These are phyloP conservation scores for Sebastiscus albofasciatus DNA, from an alignment of 2,797 vertebrate species.

Conservation along the genomic window DNA sequence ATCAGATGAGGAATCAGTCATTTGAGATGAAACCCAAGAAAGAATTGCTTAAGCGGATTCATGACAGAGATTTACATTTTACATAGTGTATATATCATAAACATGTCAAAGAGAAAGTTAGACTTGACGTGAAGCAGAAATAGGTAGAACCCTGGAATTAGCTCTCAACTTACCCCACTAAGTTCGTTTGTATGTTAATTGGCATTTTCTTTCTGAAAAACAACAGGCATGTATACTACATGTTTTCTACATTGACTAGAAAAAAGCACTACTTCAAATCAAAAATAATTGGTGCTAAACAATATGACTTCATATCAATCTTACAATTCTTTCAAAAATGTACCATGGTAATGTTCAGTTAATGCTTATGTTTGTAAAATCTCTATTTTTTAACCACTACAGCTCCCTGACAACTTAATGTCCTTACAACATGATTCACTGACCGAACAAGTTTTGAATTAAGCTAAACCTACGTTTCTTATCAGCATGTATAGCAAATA, in stretches of 20 bases:
- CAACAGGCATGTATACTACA: conserved; percentile 84
- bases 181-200: conserved; percentile 87
- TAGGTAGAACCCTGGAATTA: conserved; percentile 77
- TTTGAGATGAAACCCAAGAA: conserved; percentile 79
- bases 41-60: conserved; percentile 74
- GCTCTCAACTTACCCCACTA: conserved; percentile 84
- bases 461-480: background rate
- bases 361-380: background rate
- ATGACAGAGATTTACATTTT: conserved; percentile 57
- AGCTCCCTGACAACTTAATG: background rate
- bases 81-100: conserved; percentile 50
- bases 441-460: background rate
- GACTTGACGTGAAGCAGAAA: conserved; percentile 70
- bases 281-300: conserved; percentile 41
- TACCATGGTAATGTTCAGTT: conserved; percentile 6
- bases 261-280: conserved; percentile 44
- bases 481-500: background rate
- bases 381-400: background rate
- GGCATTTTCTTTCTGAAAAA: conserved; percentile 90
- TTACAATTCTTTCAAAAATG: conserved; percentile 16
- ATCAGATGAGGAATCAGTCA: conserved; percentile 39
- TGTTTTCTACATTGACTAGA: conserved; percentile 74
- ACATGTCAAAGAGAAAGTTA: conserved; percentile 72
- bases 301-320: conserved; percentile 24
- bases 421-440: background rate